Evolutionary conservation across 92 coral and sea anemone species (phyloP), one percentile per base, ranked within the genome.

Genomic region (Epizoanthus rinbou): DNA sequence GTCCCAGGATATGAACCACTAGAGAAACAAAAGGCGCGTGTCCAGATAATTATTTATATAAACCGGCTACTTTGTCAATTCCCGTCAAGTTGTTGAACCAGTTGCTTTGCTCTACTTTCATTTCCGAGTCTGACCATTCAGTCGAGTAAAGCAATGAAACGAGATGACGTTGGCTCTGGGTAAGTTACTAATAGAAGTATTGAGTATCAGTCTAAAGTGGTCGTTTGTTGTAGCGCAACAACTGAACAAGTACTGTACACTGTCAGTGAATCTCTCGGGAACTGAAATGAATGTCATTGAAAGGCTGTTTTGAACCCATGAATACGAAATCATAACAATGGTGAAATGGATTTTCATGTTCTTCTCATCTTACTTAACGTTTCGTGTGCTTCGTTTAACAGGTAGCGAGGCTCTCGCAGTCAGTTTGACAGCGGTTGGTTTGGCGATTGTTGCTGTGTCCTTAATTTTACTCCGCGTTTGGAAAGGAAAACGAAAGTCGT

Each of bases 321-420:
- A n/a, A 71, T 71, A 18, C 50, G 35, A 71, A 71, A 71, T 71
- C 76, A 71, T 39, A 71, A 71, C 57, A 71, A 71, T 3, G 43
- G 21, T 71, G 58, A 28, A 69, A 71, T 71, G 58, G 21, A 19
- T 28, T 4, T 41, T 71, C 58, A 9, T 71, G 76, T 50, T 50
- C 0, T 41, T 31, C 19, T 19, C 54, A 21, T 21, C 18, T n/a
- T 17, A 7, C 21, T 33, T 67, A 19, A 67, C 39, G 22, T 33
- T 16, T 2, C 47, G 47, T 15, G 6, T 67, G 5, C 11, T 41
- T 71, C 75, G 76, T 71, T 71, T 71, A 71, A 31, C 54, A 41
- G 39, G 19, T 47, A 71, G 73, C 73, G 50, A 21, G 47, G n/a
- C 10, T 33, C 21, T 67, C 11, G n/a, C 17, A 2, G 41, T 11